These are phyloP conservation scores for Lacerta bilineata DNA, from an alignment of 2,797 vertebrate species.

Conservation along the genomic window DNA sequence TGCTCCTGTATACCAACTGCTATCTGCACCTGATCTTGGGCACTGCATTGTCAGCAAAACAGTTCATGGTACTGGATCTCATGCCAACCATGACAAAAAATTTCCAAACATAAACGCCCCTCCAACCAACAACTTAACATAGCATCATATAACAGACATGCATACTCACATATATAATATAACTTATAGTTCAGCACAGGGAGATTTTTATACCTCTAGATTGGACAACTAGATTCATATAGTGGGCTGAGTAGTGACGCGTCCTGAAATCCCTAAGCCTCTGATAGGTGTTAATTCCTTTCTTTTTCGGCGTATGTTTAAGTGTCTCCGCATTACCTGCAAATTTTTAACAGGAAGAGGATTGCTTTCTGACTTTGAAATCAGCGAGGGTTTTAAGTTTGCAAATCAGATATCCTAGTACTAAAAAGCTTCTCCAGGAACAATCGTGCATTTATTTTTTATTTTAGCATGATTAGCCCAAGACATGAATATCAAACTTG, in stretches of 20 bases:
- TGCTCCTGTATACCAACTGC: too few species aligned
- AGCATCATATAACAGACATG: background rate
- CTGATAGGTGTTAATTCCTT: constrained; percentile 89
- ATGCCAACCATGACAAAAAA: background rate
- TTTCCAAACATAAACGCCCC: background rate
- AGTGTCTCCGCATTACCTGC: constrained; percentile 88
- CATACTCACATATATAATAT: background rate
- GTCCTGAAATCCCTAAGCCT: constrained; percentile 91
- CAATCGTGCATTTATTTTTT: background rate
- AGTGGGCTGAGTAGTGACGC: constrained; percentile 93
- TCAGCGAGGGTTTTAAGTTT: background rate
- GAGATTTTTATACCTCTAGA: constrained; percentile 87
- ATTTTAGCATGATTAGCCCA: too few species aligned
- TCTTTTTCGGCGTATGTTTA: constrained; percentile 84
- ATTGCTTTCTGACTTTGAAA: constrained; percentile 3
- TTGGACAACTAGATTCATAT: constrained; percentile 95
- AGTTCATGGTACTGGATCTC: background rate
- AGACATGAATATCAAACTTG: too few species aligned
- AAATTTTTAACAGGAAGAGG: constrained; percentile 38
- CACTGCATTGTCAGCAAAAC: background rate
- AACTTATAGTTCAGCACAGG: background rate
- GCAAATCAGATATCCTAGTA: background rate
- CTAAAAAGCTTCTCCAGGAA: background rate
- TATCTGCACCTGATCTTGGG: background rate
- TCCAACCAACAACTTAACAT: background rate